Conservation (phyloP, 2,113 vertebrate genomes). For the Psilopogon haemacephalus region DNA sequence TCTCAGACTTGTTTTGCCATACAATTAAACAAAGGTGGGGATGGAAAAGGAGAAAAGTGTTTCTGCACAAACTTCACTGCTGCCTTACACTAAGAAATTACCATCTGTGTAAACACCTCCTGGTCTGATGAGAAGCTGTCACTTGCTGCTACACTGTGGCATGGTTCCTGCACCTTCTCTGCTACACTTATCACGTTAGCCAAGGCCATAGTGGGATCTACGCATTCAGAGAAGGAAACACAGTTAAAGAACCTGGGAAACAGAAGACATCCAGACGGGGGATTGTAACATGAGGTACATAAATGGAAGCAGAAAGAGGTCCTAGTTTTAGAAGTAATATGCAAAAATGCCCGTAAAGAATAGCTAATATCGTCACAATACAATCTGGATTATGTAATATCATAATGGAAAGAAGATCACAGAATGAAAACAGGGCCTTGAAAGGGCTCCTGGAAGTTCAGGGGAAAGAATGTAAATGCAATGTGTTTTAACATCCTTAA, state of each 20-base stretch:
- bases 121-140: neutral
- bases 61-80: neutral
- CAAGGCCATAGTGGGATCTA: neutral
- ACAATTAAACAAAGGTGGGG: neutral
- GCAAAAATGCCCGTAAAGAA: neutral
- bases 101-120: neutral
- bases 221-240: neutral
- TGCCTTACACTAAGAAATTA: neutral
- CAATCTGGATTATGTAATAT: neutral
- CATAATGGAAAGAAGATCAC: neutral
- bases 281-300: rapidly evolving
- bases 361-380: neutral
- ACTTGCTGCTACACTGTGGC: neutral
- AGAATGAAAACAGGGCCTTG: neutral
- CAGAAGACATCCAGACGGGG: neutral
- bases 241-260: neutral
- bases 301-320: neutral
- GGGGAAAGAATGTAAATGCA: neutral
- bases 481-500: neutral
- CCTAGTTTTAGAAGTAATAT: neutral
- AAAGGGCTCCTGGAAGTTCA: neutral
- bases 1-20: neutral
- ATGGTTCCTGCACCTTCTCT: neutral
- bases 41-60: neutral
- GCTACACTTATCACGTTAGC: neutral